Conservation (phyloP, 2,113 vertebrate species). For the Vicugna pacos region DNA sequence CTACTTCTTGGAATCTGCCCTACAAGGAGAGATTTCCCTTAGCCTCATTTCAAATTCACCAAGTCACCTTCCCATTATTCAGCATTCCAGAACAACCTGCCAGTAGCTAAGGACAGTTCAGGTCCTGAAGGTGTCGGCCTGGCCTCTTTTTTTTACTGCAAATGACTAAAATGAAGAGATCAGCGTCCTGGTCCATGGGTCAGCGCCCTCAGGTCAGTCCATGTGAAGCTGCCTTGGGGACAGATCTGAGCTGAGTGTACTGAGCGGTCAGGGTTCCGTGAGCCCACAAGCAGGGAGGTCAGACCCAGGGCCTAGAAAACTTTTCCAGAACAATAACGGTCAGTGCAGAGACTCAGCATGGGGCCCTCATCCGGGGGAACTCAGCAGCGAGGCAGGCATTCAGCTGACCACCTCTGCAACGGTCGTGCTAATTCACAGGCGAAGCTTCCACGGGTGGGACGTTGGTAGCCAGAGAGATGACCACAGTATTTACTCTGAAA, state of each 20-base stretch:
- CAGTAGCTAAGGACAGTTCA: not conserved
- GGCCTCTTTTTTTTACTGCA: not conserved
- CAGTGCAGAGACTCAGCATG: not conserved
- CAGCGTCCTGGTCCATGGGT: not conserved
- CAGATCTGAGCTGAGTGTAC: not conserved
- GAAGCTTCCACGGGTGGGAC: not conserved
- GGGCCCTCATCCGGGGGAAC: accelerated
- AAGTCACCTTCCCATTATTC: not conserved
- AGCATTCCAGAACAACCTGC: not conserved
- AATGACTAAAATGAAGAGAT: not conserved
- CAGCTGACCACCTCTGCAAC: not conserved
- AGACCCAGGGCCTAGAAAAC: not conserved
- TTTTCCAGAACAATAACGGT: not conserved
- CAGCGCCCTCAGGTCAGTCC: not conserved
- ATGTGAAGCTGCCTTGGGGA: not conserved
- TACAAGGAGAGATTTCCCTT: not conserved
- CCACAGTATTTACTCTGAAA: not conserved
- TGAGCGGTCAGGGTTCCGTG: not conserved
- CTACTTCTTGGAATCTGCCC: not conserved
- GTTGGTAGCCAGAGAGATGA: not conserved
- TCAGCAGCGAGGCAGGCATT: not conserved
- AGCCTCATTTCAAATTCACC: not conserved
- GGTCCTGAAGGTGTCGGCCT: not conserved
- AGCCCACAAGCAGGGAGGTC: not conserved
- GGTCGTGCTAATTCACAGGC: not conserved